Evolutionary conservation across 1,140 invertebrate genomes (phyloP).

Genomic region (Argopecten irradians): DNA sequence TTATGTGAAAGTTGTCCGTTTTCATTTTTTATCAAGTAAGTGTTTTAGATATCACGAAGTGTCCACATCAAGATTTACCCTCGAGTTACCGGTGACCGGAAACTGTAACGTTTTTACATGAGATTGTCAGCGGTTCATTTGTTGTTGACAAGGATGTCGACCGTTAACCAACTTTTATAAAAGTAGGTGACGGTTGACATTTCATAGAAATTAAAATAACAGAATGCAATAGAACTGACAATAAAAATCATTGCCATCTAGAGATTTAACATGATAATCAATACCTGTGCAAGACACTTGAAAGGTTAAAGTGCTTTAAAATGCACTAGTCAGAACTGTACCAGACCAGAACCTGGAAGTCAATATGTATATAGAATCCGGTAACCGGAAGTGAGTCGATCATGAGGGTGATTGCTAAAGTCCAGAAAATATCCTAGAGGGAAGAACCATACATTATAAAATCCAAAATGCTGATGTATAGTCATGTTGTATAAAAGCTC

Average conservation of each 20-base stretch:
- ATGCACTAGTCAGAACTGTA: not conserved
- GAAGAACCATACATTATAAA: too few relatives aligned
- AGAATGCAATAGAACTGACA: not conserved
- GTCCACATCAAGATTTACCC: too few relatives aligned
- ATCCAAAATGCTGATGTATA: too few relatives aligned
- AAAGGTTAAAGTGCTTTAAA: not conserved
- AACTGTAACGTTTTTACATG: too few relatives aligned
- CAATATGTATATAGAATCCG: not conserved
- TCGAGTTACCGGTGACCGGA: too few relatives aligned
- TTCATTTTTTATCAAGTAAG: too few relatives aligned
- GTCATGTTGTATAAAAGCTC: too few relatives aligned
- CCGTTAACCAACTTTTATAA: not conserved
- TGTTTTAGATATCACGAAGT: too few relatives aligned
- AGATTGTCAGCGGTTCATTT: not conserved
- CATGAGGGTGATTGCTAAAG: not conserved
- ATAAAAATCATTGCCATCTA: not conserved
- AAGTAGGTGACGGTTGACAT: not conserved
- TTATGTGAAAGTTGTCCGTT: too few relatives aligned
- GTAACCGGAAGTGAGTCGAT: not conserved
- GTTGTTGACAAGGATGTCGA: not conserved
- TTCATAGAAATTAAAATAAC: not conserved
- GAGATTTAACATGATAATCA: not conserved
- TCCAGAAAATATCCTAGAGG: too few relatives aligned
- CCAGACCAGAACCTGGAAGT: not conserved
- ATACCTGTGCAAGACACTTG: not conserved